A percentile compares a stretch with the other conserved stretches of the same genome.
Conservation (phyloP, 2,797 vertebrate genomes). For the Mormyrus hasselquistii region DNA sequence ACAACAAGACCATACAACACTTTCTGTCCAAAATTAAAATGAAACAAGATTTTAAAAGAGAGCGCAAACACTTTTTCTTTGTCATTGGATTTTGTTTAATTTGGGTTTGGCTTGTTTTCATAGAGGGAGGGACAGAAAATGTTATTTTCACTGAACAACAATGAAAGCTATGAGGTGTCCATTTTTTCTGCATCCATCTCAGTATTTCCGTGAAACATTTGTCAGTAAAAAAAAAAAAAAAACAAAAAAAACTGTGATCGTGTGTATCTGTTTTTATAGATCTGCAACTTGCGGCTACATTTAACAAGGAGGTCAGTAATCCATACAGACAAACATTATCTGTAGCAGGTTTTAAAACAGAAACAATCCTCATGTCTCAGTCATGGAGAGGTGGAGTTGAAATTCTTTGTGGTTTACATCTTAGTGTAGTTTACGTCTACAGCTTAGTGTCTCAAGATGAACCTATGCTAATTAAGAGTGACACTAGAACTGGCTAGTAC, state of each 20-base stretch:
- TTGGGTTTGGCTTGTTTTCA: not conserved
- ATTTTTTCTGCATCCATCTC: not conserved
- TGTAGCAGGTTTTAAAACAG: not conserved
- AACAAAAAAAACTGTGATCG: not conserved
- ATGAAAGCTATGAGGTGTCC: not conserved
- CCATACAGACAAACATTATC: conserved; percentile 7
- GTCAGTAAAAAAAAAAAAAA: not conserved
- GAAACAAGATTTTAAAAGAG: not conserved
- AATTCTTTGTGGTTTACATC: not conserved
- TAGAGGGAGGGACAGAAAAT: conserved; percentile 14
- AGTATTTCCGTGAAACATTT: not conserved
- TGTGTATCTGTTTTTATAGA: not conserved
- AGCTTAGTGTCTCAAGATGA: not conserved
- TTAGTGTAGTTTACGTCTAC: not conserved
- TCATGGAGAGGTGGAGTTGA: not conserved
- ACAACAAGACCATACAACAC: conserved; percentile 31
- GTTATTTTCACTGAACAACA: not conserved
- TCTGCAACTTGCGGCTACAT: not conserved
- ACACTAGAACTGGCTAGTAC: not conserved
- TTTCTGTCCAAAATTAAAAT: conserved; percentile 27
- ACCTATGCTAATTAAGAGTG: not conserved
- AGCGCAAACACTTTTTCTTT: not conserved
- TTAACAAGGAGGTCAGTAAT: not conserved
- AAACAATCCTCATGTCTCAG: conserved; percentile 1
- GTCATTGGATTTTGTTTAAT: conserved; percentile 12